These are phyloP conservation scores for Bilobella aurantiaca DNA, from an alignment of 1,140 invertebrate species.

Conservation along the genomic window DNA sequence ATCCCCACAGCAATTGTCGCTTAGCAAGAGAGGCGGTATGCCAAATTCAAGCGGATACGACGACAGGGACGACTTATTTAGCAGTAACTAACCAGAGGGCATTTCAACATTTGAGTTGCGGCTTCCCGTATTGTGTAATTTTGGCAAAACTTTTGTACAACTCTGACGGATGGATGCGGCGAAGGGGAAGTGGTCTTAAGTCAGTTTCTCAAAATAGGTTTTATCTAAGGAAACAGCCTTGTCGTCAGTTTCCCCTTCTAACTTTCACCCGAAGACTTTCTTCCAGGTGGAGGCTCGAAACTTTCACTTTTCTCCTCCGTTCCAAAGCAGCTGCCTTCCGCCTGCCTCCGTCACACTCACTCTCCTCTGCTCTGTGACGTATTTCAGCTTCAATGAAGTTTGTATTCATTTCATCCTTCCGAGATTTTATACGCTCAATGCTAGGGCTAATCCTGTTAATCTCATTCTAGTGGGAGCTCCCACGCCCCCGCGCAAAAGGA, in stretches of 20 bases:
- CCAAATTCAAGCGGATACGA: too few relatives aligned
- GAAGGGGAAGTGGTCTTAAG: background rate
- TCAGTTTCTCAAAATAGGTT: conserved; percentile 5
- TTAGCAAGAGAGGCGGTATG: too few relatives aligned
- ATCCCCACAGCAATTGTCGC: too few relatives aligned
- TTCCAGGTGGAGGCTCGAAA: background rate
- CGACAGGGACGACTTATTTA: too few relatives aligned
- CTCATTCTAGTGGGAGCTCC: too few relatives aligned
- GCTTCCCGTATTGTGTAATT: too few relatives aligned
- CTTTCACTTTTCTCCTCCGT: background rate
- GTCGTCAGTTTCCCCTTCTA: background rate
- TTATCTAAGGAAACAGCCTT: background rate
- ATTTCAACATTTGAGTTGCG: too few relatives aligned
- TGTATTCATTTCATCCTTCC: background rate
- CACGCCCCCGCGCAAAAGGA: too few relatives aligned
- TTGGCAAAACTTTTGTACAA: background rate
- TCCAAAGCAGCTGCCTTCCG: background rate
- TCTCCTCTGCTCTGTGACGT: background rate
- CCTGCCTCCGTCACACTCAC: background rate
- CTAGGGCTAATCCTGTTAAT: too few relatives aligned
- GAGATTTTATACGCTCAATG: background rate
- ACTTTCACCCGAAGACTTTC: conserved; percentile 4
- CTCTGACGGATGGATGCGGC: background rate
- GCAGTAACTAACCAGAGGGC: too few relatives aligned
- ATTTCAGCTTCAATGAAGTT: background rate